A percentile compares a stretch with the other conserved stretches of the same genome.
Conservation (phyloP, 2,888 invertebrate genomes). For the Abrostola triplasia region DNA sequence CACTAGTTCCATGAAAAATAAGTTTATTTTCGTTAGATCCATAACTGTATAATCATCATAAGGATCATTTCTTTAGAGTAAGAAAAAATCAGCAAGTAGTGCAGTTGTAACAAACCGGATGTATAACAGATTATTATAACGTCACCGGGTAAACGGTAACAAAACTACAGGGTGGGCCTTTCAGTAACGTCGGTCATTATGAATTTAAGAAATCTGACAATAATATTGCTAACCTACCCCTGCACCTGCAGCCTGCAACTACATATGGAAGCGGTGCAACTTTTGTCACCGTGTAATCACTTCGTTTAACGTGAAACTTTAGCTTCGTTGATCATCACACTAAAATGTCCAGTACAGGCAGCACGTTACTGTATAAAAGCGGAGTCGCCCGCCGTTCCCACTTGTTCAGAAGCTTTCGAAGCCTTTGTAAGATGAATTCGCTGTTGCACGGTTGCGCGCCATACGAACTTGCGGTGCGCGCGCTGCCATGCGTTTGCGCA, state of each 20-base stretch:
- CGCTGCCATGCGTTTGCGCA: conserved; percentile 50
- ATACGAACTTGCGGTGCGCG: conserved; percentile 30
- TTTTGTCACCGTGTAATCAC: conserved; percentile 25
- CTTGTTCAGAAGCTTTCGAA: conserved; percentile 45
- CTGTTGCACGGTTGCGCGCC: conserved; percentile 27
- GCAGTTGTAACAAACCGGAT: conserved; percentile 60
- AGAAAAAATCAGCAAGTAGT: conserved; percentile 39
- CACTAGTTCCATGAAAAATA: conserved; percentile 54
- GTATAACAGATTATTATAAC: conserved; percentile 28
- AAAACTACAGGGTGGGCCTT: conserved; percentile 79
- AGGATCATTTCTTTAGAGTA: conserved; percentile 35
- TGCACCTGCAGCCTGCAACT: conserved; percentile 61
- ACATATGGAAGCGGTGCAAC: conserved; percentile 52
- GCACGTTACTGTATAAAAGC: conserved; percentile 38
- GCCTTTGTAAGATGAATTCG: conserved; percentile 40
- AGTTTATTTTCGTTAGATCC: conserved; percentile 24
- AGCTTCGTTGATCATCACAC: conserved; percentile 24
- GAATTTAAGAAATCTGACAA: conserved; percentile 86
- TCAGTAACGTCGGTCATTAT: conserved; percentile 73
- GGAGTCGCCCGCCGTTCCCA: conserved; percentile 38
- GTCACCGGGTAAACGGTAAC: conserved; percentile 66
- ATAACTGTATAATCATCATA: conserved; percentile 14
- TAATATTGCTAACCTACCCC: conserved; percentile 80
- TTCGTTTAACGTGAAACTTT: conserved; percentile 29
- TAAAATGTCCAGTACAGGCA: conserved; percentile 14